Percentiles rank a stretch among this genome's conserved stretches.
These are phyloP conservation scores for Leucozona laternaria DNA, from an alignment of 2,888 invertebrate species.

Conservation along the genomic window DNA sequence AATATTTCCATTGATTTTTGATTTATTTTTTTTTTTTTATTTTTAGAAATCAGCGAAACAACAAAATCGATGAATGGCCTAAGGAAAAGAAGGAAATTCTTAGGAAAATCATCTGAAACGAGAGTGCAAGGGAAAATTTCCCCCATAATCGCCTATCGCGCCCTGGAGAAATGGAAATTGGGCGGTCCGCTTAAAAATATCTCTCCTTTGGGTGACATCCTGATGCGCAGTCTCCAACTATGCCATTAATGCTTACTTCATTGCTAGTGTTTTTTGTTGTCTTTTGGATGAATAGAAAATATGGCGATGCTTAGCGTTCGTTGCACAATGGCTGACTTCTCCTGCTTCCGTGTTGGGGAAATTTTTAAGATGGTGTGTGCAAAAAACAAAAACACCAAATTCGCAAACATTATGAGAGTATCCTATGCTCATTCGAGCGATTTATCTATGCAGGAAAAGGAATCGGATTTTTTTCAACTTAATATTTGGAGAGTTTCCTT, in stretches of 20 bases:
- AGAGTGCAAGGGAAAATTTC: slow-evolving; percentile 52
- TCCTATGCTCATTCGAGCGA: slow-evolving; percentile 60
- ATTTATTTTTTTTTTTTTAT: slow-evolving; percentile 49
- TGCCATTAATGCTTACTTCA: not conserved
- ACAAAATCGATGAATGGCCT: slow-evolving; percentile 56
- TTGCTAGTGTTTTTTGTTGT: slow-evolving; percentile 8
- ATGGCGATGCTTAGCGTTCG: slow-evolving; percentile 54
- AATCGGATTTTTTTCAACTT: slow-evolving; percentile 61
- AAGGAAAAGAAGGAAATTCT: slow-evolving; percentile 41
- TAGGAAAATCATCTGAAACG: slow-evolving; percentile 28
- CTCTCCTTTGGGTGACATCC: slow-evolving; percentile 56
- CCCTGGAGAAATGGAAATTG: slow-evolving; percentile 51
- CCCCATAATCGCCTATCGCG: not conserved
- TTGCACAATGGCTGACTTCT: slow-evolving; percentile 72
- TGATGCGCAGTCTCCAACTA: slow-evolving; percentile 64
- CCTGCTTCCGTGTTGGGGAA: slow-evolving; percentile 57
- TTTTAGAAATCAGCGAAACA: slow-evolving; percentile 55
- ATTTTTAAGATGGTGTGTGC: slow-evolving; percentile 33
- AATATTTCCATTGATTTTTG: slow-evolving; percentile 48
- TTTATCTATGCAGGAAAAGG: slow-evolving; percentile 60
- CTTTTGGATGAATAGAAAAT: slow-evolving; percentile 40
- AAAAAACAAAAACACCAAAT: slow-evolving; percentile 29
- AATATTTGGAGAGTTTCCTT: slow-evolving; percentile 73
- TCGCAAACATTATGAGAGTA: slow-evolving; percentile 50
- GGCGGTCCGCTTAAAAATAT: slow-evolving; percentile 55